These are phyloP conservation scores for Lagocephalus sceleratus DNA, from an alignment of 2,797 vertebrate species.

Conservation along the genomic window DNA sequence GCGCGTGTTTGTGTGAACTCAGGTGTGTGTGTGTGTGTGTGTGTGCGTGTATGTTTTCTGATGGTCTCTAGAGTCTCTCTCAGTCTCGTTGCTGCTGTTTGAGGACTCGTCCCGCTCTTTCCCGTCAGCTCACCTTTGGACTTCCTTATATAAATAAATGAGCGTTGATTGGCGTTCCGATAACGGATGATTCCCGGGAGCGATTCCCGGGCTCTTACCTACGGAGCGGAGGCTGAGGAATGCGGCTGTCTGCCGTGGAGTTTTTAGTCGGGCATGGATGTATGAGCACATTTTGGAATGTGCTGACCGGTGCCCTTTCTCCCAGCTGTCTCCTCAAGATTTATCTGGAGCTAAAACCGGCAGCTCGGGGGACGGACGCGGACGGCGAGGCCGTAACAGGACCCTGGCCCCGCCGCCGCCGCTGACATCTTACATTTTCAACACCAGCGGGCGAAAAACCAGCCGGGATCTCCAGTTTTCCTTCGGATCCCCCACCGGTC, in stretches of 20 bases:
- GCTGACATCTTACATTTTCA: constrained; percentile 28
- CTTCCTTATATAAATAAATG: too few relatives aligned
- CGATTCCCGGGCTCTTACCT: constrained; percentile 23
- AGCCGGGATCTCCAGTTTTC: too few relatives aligned
- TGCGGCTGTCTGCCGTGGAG: constrained; percentile 42
- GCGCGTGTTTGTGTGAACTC: too few relatives aligned
- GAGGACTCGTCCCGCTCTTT: too few relatives aligned
- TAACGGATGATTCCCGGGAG: too few relatives aligned
- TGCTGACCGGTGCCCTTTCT: constrained; percentile 70
- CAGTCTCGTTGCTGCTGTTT: too few relatives aligned
- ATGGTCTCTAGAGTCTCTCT: too few relatives aligned
- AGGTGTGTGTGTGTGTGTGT: too few relatives aligned
- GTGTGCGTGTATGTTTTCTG: too few relatives aligned
- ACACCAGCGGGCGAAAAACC: constrained; percentile 35
- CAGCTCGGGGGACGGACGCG: constrained; percentile 43
- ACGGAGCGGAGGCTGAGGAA: constrained; percentile 43
- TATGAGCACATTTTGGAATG: constrained; percentile 64
- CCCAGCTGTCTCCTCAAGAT: constrained; percentile 72
- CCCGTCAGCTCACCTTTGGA: too few relatives aligned
- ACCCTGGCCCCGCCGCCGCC: constrained; percentile 32
- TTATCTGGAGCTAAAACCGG: constrained; percentile 75
- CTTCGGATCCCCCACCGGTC: too few relatives aligned
- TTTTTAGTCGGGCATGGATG: constrained; percentile 60
- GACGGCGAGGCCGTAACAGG: constrained; percentile 57
- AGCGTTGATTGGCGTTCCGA: too few relatives aligned